Evolutionary conservation across 2,888 invertebrate species (phyloP).

Genomic region (Griposia aprilina): DNA sequence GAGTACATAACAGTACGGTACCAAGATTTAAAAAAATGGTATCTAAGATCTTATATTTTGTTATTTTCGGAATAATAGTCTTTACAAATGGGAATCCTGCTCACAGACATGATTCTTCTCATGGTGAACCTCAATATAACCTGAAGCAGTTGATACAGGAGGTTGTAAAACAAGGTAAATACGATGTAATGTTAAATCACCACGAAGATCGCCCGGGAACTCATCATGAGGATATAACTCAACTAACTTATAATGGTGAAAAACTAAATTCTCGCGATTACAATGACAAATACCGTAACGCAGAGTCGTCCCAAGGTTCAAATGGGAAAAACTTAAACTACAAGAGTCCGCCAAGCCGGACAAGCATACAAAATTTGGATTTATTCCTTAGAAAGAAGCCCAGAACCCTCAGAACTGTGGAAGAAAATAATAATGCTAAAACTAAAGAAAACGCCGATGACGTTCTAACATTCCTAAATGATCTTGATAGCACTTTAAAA

Average conservation of each 20-base stretch:
- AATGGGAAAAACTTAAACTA: neutral
- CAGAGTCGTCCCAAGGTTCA: neutral
- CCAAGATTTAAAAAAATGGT: constrained; percentile 39
- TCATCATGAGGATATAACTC: constrained; percentile 56
- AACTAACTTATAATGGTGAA: constrained; percentile 14
- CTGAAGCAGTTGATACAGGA: constrained; percentile 40
- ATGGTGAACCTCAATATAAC: constrained; percentile 19
- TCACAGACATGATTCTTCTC: constrained; percentile 10
- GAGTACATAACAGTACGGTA: constrained; percentile 36
- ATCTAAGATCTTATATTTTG: constrained; percentile 27
- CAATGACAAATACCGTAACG: neutral
- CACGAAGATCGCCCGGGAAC: constrained; percentile 49
- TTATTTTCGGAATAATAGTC: constrained; percentile 54
- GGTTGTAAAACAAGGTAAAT: constrained; percentile 46
- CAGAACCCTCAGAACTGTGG: neutral
- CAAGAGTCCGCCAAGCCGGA: constrained; percentile 19
- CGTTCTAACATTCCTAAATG: constrained; percentile 30
- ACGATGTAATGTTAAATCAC: constrained; percentile 53
- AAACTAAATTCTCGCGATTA: constrained; percentile 1
- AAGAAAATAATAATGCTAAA: constrained; percentile 1
- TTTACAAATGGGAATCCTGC: constrained; percentile 32
- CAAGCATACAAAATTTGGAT: constrained; percentile 40
- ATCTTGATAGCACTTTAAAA: constrained; percentile 17
- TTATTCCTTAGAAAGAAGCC: constrained; percentile 25
- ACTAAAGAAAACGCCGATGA: constrained; percentile 5